Percentiles rank a stretch among this genome's conserved stretches.
Conservation (phyloP, 92 coral and sea anemone species). For the Epizoanthus ramosus region DNA sequence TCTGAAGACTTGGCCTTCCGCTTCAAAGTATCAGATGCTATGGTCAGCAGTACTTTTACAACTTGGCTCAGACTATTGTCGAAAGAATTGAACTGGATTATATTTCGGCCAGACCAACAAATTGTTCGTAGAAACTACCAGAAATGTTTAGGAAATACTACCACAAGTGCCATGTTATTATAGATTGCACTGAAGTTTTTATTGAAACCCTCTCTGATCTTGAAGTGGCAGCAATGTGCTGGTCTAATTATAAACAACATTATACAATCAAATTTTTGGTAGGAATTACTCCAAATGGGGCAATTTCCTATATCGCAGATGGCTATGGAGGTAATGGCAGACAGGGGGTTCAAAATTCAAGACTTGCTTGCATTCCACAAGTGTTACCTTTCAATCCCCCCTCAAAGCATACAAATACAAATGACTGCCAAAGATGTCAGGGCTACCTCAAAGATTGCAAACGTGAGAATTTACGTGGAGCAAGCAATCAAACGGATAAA, state of each 20-base stretch:
- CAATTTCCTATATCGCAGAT: too few relatives aligned
- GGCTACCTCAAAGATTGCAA: slow-evolving; percentile 50
- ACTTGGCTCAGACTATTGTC: too few relatives aligned
- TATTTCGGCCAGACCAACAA: too few relatives aligned
- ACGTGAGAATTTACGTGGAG: slow-evolving; percentile 40
- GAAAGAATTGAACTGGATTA: too few relatives aligned
- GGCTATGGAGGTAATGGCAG: slow-evolving; percentile 28
- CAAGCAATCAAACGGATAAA: slow-evolving; percentile 41
- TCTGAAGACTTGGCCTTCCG: too few relatives aligned
- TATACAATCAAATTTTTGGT: slow-evolving; percentile 42
- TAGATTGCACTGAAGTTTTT: too few relatives aligned
- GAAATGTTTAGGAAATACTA: too few relatives aligned
- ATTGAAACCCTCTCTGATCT: too few relatives aligned
- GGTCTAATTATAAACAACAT: slow-evolving; percentile 45
- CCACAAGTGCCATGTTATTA: too few relatives aligned
- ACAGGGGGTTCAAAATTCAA: slow-evolving; percentile 46
- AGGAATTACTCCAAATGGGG: slow-evolving; percentile 59
- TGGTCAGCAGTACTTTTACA: too few relatives aligned
- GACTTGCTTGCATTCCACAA: slow-evolving; percentile 47
- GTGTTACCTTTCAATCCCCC: slow-evolving; percentile 40
- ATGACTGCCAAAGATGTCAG: slow-evolving; percentile 36
- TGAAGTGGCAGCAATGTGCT: slow-evolving; percentile 41
- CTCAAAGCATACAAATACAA: slow-evolving; percentile 40
- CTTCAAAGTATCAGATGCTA: too few relatives aligned
- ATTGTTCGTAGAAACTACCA: too few relatives aligned